Percentiles rank a stretch among this genome's conserved stretches.
phyloP scores from a whole-genome alignment of 1,140 invertebrate species.

The Nautilus pompilius region DNA sequence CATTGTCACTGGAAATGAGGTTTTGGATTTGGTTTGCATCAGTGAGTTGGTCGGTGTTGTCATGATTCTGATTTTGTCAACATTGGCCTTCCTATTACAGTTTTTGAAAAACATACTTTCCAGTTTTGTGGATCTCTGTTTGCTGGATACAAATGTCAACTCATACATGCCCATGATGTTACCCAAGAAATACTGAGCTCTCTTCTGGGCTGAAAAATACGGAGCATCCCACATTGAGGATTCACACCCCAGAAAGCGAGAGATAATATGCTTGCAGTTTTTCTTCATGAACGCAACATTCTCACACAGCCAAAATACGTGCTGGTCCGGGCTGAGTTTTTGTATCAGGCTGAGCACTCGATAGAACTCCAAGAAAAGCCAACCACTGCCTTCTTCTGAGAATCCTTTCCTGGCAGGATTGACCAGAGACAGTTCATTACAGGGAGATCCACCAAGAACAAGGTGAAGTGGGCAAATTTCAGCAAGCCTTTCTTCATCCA shows the following conservation, averaged over 20 bases:
- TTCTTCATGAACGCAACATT: conserved; percentile 63
- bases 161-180: conserved; percentile 59
- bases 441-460: conserved; percentile 65
- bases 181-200: conserved; percentile 62
- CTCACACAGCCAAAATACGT: conserved; percentile 64
- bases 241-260: conserved; percentile 47
- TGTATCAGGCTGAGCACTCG: conserved; percentile 56
- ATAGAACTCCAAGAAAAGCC: conserved; percentile 62
- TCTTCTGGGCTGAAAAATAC: conserved; percentile 61
- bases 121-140: conserved; percentile 15
- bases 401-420: conserved; percentile 63
- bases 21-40: conserved; percentile 48
- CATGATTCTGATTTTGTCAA: conserved; percentile 59
- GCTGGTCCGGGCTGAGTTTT: conserved; percentile 41
- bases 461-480: conserved; percentile 63
- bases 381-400: conserved; percentile 60
- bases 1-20: conserved; percentile 57
- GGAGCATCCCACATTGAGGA: conserved; percentile 61
- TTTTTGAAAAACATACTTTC: conserved; percentile 30
- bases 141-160: conserved; percentile 23
- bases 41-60: conserved; percentile 61
- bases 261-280: conserved; percentile 56
- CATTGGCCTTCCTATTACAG: conserved; percentile 34
- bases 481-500: conserved; percentile 33
- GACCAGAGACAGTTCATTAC: conserved; percentile 64